Conservation (phyloP, 2,113 vertebrate species). For the Phalacrocorax pelagicus region DNA sequence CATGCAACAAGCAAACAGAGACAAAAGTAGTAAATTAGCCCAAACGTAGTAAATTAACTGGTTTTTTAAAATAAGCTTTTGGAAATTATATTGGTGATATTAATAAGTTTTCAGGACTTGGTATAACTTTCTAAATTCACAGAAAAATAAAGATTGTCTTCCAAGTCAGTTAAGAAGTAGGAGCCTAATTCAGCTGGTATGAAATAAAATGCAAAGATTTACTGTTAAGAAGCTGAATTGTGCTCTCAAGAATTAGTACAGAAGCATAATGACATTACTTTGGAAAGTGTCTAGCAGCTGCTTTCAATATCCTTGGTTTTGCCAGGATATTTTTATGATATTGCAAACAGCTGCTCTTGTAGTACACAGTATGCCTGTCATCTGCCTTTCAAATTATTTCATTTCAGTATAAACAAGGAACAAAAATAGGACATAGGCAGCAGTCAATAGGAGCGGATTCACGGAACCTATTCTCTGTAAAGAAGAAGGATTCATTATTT, state of each 20-base stretch:
- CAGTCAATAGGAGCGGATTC: not conserved
- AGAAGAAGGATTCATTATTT: not conserved
- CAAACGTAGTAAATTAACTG: not conserved
- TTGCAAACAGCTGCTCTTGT: conserved; percentile 24
- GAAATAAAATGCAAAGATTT: not conserved
- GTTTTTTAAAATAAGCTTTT: not conserved
- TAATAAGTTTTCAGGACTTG: not conserved
- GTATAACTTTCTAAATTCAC: not conserved
- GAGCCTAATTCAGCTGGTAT: not conserved
- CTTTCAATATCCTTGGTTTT: not conserved
- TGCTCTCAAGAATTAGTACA: not conserved
- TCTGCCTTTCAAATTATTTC: not conserved
- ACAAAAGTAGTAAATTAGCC: not conserved
- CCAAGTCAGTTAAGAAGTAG: not conserved
- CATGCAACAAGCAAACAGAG: not conserved
- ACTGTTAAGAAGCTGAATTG: not conserved
- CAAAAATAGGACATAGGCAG: not conserved
- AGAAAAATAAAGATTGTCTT: not conserved
- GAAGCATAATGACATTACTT: not conserved
- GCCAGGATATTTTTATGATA: not conserved
- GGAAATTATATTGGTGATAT: not conserved
- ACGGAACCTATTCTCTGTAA: not conserved
- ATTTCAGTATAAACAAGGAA: conserved; percentile 10
- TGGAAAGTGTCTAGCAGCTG: conserved; percentile 23
- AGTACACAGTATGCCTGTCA: conserved; percentile 13